Conservation (phyloP, 2,113 vertebrate species). For the Sporophila hypoxantha region DNA sequence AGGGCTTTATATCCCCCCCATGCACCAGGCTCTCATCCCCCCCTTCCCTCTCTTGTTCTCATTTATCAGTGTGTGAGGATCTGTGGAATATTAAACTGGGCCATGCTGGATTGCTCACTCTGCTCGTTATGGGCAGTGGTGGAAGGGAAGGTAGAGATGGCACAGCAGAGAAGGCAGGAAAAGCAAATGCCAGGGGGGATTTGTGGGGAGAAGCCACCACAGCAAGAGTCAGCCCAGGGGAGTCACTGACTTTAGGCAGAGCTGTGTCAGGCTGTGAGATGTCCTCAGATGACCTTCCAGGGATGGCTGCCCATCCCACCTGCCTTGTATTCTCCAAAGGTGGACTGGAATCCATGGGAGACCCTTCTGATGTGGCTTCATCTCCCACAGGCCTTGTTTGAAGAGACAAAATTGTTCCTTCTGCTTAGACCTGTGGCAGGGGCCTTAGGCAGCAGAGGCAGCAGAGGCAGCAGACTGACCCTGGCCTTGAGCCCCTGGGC, state of each 20-base stretch:
- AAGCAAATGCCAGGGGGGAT: neutral
- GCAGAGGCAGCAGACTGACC: neutral
- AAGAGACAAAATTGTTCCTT: neutral
- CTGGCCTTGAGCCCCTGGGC: neutral
- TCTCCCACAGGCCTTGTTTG: neutral
- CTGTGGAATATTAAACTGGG: slow-evolving; percentile 43
- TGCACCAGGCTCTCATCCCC: slow-evolving; percentile 1
- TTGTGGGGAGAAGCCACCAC: neutral
- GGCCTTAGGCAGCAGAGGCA: neutral
- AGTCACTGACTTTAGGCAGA: neutral
- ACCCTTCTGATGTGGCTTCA: neutral
- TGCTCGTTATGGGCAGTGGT: neutral
- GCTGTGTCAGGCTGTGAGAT: neutral
- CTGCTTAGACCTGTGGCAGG: neutral
- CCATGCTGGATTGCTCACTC: neutral
- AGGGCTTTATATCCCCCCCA: slow-evolving; percentile 31
- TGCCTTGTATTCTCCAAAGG: neutral
- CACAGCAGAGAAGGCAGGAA: neutral
- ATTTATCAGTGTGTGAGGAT: slow-evolving; percentile 27
- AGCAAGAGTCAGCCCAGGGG: neutral
- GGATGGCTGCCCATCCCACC: neutral
- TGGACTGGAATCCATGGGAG: neutral
- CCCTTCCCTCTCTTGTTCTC: slow-evolving; percentile 31
- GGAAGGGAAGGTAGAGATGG: neutral
- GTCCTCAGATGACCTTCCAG: neutral